Base-by-base conservation (phyloP, 2,113 vertebrate genomes). In the Furnarius figulus region DNA sequence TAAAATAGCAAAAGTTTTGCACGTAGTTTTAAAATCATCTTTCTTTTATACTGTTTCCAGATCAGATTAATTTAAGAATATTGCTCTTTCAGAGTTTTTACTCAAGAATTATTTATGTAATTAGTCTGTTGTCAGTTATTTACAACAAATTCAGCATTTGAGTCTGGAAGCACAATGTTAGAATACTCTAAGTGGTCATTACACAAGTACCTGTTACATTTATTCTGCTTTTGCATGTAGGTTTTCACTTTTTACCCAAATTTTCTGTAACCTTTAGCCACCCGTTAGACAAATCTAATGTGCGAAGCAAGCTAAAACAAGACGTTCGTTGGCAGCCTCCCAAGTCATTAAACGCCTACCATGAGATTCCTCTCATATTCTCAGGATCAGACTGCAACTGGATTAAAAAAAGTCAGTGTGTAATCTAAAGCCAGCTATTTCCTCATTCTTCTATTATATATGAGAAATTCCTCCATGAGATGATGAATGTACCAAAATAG, bases 281-380 rank as follows among this genome's bases (percentile, higher is more conserved):
- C 58, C 73, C 5, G 0, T 87, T 85, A 89, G 62, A 82, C 53
- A 93, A 76, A 79, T 40, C 70, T 75, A 56, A 95, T 30, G 93
- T 61, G 78, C 24, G 40, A 95, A 96, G 62, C 95, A 97, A 96
- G 93, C 91, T 95, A 91, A 96, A 95, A 96, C 94, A 95, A 94
- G 93, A 94, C n/a, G 42, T 55, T 85, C 74, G 42, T 2, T 96
- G 94, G 95, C 94, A 0, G 62, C 24, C 78, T 93, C 81, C 93
- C 95, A 96, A 96, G 66, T 89, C 85, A 95, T 95, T 96, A 94
- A 95, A 97, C 63, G 58, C 95, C 96, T 89, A 92, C 95, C 53
- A 91, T 71, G 70, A 92, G 93, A 96, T 94, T 96, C 95, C n/a
- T 87, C 87, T 95, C 95, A 96, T 96, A 85, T 77, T 97, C 91